Percentiles rank a stretch among this genome's conserved stretches.
These are phyloP conservation scores for Drosophila orosa DNA, from an alignment of 1,140 invertebrate genomes.

Conservation along the genomic window DNA sequence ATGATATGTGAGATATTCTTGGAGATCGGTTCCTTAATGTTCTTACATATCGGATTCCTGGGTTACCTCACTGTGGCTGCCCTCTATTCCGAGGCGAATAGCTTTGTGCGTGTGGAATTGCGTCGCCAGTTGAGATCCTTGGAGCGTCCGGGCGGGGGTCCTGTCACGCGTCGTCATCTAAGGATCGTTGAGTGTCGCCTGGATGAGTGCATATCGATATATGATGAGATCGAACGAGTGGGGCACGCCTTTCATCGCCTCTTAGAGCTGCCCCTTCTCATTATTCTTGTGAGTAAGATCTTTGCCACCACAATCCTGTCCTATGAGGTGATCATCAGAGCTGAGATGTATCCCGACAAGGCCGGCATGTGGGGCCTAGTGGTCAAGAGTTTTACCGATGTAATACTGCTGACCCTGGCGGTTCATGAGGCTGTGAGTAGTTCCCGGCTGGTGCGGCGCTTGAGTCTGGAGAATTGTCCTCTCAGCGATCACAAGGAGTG, in stretches of 20 bases:
- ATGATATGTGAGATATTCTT: constrained; percentile 24
- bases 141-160: constrained; percentile 32
- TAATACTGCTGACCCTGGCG: constrained; percentile 61
- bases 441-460: constrained; percentile 35
- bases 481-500: constrained; percentile 51
- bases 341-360: constrained; percentile 5
- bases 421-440: constrained; percentile 59
- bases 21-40: constrained; percentile 35
- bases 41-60: constrained; percentile 58
- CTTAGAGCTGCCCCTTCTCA: constrained; percentile 49
- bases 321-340: constrained; percentile 50
- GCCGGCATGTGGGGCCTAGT: constrained; percentile 50
- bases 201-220: constrained; percentile 63
- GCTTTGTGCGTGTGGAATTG: constrained; percentile 52
- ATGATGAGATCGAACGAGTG: constrained; percentile 59
- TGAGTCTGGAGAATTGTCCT: constrained; percentile 63
- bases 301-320: constrained; percentile 43
- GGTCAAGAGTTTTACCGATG: constrained; percentile 49
- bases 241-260: constrained; percentile 48
- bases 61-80: constrained; percentile 67
- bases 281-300: constrained; percentile 40
- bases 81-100: constrained; percentile 56
- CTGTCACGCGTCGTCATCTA: constrained; percentile 27
- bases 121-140: constrained; percentile 56
- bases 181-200: constrained; percentile 38